A percentile compares a stretch with the other conserved stretches of the same genome.
Conservation (phyloP, 2,888 invertebrate genomes). For the Stenichneumon culpator region DNA sequence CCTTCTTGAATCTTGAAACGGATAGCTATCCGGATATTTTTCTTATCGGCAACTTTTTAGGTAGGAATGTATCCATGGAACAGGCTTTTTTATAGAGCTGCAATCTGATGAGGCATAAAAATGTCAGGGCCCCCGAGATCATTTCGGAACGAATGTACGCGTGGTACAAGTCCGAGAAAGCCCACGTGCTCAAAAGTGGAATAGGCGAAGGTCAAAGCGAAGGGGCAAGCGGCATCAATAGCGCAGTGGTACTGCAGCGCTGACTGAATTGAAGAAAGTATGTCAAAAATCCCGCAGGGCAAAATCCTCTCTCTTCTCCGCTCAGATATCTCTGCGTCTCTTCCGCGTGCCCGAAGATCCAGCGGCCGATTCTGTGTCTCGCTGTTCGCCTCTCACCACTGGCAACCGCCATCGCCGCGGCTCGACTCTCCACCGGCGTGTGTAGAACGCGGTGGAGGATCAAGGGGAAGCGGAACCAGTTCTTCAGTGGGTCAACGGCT, state of each 20-base stretch:
- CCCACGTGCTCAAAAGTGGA: constrained; percentile 71
- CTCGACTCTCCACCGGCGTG: constrained; percentile 62
- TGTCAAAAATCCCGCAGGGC: constrained; percentile 83
- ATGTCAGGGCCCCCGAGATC: constrained; percentile 42
- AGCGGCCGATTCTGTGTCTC: constrained; percentile 22
- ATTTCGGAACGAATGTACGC: constrained; percentile 18
- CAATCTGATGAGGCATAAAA: constrained; percentile 10
- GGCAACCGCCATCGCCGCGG: constrained; percentile 45
- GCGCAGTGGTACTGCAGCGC: constrained; percentile 5
- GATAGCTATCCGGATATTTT: neutral
- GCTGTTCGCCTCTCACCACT: constrained; percentile 67
- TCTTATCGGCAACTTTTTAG: neutral
- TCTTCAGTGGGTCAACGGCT: constrained; percentile 84
- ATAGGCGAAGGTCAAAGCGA: constrained; percentile 81
- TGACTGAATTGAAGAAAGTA: constrained; percentile 79
- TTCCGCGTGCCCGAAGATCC: constrained; percentile 58
- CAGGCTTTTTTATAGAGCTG: neutral
- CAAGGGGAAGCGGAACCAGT: constrained; percentile 84
- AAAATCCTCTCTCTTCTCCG: constrained; percentile 71
- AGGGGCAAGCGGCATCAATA: constrained; percentile 65
- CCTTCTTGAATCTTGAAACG: neutral
- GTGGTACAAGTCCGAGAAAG: constrained; percentile 17
- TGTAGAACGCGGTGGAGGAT: constrained; percentile 64
- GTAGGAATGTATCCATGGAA: neutral
- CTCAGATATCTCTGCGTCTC: constrained; percentile 53